Evolutionary conservation across 2,113 vertebrate genomes (phyloP).

Genomic region (mouse (Mus musculus)): GRCm39 chr4:106195001-106195500

Average conservation of each 20-base stretch:
- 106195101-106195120: neutral
- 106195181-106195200: conserved; percentile 7
- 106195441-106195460: neutral
- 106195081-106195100: conserved; percentile 33
- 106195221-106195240: neutral
- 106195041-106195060: no score
- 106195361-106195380: neutral
- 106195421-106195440: neutral
- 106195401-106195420: neutral
- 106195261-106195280: neutral
- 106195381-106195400: neutral
- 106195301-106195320: neutral
- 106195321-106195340: neutral
- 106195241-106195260: conserved; percentile 6
- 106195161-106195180: conserved; percentile 47
- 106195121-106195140: conserved; percentile 39
- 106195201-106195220: neutral
- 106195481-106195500: neutral
- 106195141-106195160: conserved; percentile 49
- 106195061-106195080: neutral
- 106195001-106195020: no score
- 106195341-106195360: neutral
- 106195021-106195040: no score
- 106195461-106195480: neutral
- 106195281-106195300: conserved; percentile 48